phyloP scores from a whole-genome alignment of 2,797 vertebrate species.

The Merluccius polli region DNA sequence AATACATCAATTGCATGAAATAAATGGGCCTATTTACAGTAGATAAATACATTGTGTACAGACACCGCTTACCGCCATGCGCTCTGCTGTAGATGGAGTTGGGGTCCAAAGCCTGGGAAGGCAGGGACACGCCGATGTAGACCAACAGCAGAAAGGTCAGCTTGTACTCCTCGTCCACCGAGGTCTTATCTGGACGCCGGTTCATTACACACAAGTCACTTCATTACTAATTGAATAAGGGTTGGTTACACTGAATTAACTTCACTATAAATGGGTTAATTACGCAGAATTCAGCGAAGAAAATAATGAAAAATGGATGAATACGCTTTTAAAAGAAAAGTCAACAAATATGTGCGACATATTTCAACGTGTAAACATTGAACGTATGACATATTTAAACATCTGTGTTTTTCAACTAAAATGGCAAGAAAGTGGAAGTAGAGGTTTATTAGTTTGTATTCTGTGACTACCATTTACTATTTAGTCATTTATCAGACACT shows the following conservation, averaged over 20 bases:
- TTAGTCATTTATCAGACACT: neutral
- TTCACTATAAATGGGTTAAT: neutral
- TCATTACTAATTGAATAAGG: neutral
- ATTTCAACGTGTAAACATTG: too few relatives aligned
- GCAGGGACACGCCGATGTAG: constrained; percentile 86
- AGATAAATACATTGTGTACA: constrained; percentile 20
- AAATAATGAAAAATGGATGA: neutral
- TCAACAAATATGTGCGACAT: too few relatives aligned
- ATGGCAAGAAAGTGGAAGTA: too few relatives aligned
- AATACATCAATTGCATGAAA: neutral
- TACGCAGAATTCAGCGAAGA: neutral
- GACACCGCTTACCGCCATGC: constrained; percentile 77
- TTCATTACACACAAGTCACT: neutral
- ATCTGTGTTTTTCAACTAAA: too few relatives aligned
- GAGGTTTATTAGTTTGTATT: neutral
- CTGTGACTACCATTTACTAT: neutral
- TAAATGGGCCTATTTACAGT: constrained; percentile 22
- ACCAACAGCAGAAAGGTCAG: constrained; percentile 85
- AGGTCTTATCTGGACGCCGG: constrained; percentile 75
- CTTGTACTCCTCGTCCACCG: constrained; percentile 88
- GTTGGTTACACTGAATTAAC: neutral
- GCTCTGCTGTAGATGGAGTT: constrained; percentile 80
- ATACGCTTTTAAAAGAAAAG: too few relatives aligned
- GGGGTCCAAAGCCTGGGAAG: constrained; percentile 76
- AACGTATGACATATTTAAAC: too few relatives aligned